Base-by-base conservation (phyloP, 2,113 vertebrate species). In the Lepus americanus region DNA sequence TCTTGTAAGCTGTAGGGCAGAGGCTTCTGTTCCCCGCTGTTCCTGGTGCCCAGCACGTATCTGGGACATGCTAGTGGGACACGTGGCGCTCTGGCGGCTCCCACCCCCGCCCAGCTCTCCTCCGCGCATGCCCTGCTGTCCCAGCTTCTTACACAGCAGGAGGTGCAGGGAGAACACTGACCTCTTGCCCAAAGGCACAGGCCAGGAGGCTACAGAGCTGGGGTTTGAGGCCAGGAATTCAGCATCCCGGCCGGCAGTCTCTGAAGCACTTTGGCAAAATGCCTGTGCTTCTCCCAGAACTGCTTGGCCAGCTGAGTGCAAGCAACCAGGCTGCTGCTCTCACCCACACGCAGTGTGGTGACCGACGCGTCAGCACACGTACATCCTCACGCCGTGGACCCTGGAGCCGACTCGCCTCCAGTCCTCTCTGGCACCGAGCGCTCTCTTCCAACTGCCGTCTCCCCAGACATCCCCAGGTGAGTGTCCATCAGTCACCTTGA, bases 401-500 rank as follows among this genome's bases (percentile, higher is more conserved):
- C 16, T 5, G 1, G 3, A 6, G 20, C 14, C 39, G 59, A 1
- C 8, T n/a, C 5, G 5, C 33, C 8, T 59, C 6, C 4, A 22
- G 6, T 2, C 25, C 61, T 6, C 1, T 67, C 67, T 22, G 12
- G 11, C 9, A 39, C 23, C 6, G 5, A 70, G 16, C 1, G 1
- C 11, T 29, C 49, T 51, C 5, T 76, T 27, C n/a, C 51, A 63
- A 0, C 22, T 69, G 61, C 33, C 13, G 6, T 31, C 74, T 44
- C 23, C n/a, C 44, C 9, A 0, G 36, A 9, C 7, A 22, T 25
- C 44, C 67, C 49, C 0, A 0, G 0, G 19, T 5, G 29, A 3
- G 5, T 11, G 55, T 88, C 44, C 36, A 51, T 27, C 7, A 3
- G 1, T 20, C 10, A 11, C 59, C 59, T 44, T 22, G 67, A 51